A percentile compares a stretch with the other conserved stretches of the same genome.
phyloP scores from a whole-genome alignment of 2,888 invertebrate genomes.

The Alloplasta piceator region DNA sequence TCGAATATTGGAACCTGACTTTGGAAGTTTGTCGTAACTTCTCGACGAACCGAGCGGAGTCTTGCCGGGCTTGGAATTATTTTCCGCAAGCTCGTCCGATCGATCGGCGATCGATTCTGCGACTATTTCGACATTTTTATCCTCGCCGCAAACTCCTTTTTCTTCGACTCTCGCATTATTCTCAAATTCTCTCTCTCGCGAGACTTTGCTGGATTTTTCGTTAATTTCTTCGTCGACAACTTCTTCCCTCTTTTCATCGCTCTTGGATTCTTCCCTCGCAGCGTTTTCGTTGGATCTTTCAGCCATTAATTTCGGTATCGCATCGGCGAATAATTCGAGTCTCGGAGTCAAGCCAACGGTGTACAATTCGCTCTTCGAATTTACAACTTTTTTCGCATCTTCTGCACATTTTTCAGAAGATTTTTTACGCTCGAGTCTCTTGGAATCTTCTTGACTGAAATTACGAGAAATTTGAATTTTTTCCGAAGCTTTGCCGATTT shows the following conservation, averaged over 20 bases:
- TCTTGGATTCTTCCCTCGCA: slow-evolving; percentile 34
- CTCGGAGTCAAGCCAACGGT: slow-evolving; percentile 79
- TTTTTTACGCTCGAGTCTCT: slow-evolving; percentile 64
- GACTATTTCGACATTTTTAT: slow-evolving; percentile 1
- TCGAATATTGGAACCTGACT: slow-evolving; percentile 66
- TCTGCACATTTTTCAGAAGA: slow-evolving; percentile 65
- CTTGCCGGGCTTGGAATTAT: slow-evolving; percentile 51
- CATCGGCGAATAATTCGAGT: slow-evolving; percentile 80
- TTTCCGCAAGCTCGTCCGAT: slow-evolving; percentile 10
- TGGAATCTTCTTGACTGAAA: slow-evolving; percentile 26
- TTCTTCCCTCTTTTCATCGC: neutral
- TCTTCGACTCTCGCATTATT: slow-evolving; percentile 32
- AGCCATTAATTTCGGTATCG: slow-evolving; percentile 80
- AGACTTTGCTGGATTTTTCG: slow-evolving; percentile 40
- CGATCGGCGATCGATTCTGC: slow-evolving; percentile 24
- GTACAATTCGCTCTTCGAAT: slow-evolving; percentile 77
- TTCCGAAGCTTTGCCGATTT: neutral
- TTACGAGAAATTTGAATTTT: neutral
- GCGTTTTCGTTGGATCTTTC: slow-evolving; percentile 75
- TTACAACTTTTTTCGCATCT: slow-evolving; percentile 70
- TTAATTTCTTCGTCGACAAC: slow-evolving; percentile 1
- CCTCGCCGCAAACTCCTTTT: slow-evolving; percentile 35
- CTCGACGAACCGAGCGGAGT: slow-evolving; percentile 74
- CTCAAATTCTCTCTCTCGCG: slow-evolving; percentile 26
- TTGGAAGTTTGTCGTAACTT: slow-evolving; percentile 79